phyloP scores from a whole-genome alignment of 2,797 vertebrate genomes.

The Acanthis flammea region DNA sequence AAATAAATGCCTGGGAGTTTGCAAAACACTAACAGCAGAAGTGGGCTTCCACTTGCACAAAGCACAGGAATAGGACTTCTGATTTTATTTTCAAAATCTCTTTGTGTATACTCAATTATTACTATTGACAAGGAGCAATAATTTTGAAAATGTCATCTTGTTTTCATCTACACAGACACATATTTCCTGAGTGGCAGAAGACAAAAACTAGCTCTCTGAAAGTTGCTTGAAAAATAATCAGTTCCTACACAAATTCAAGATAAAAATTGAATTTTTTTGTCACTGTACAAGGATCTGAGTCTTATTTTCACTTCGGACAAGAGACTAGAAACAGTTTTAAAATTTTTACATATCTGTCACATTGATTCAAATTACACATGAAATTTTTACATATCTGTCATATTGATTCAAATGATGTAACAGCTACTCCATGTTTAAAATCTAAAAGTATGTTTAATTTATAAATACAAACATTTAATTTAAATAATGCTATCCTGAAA shows the following conservation, averaged over 20 bases:
- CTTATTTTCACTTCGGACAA: neutral
- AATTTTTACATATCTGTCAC: neutral
- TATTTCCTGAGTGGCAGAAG: neutral
- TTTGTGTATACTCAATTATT: neutral
- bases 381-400: conserved; percentile 3
- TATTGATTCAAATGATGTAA: conserved; percentile 1
- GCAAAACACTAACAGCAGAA: neutral
- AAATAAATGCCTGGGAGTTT: neutral
- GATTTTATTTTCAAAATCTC: neutral
- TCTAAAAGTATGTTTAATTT: conserved; percentile 5
- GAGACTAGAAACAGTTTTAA: neutral
- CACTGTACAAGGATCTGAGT: neutral
- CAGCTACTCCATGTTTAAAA: conserved; percentile 19
- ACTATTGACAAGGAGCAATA: neutral
- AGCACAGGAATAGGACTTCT: neutral
- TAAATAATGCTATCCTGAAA: neutral
- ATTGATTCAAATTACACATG: neutral
- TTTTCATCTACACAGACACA: neutral
- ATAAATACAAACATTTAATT: conserved; percentile 22
- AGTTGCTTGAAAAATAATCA: conserved; percentile 28
- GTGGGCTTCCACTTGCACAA: neutral
- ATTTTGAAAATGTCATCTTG: conserved; percentile 35
- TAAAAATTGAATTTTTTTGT: conserved; percentile 34
- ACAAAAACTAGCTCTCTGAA: neutral
- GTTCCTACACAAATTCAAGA: neutral